Evolutionary conservation across 2,113 vertebrate genomes (phyloP).

Genomic region (Columbina picui): DNA sequence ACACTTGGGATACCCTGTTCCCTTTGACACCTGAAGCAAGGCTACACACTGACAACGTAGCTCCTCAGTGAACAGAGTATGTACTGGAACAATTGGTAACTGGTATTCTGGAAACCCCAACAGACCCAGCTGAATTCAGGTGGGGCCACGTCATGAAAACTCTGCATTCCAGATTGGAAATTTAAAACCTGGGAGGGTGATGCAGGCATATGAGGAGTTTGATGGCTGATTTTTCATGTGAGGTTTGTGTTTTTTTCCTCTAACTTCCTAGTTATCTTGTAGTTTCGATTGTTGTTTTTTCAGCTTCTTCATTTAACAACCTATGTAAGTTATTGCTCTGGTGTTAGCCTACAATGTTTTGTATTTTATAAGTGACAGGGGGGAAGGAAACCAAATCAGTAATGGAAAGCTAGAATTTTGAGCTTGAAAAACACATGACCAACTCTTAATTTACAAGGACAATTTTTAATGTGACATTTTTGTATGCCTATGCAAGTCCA

Average conservation of each 20-base stretch:
- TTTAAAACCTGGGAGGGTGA: not conserved
- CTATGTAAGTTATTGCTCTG: not conserved
- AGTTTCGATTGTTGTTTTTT: not conserved
- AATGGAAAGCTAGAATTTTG: not conserved
- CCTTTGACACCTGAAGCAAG: not conserved
- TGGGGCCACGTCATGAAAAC: not conserved
- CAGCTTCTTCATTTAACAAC: not conserved
- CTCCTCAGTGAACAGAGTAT: not conserved
- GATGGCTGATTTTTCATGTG: not conserved
- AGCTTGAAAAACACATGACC: not conserved
- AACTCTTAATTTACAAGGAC: not conserved
- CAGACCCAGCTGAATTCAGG: not conserved
- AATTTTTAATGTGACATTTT: not conserved
- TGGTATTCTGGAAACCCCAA: not conserved
- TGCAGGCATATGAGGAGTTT: not conserved
- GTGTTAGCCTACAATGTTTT: not conserved
- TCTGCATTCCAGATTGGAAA: not conserved
- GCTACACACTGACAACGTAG: not conserved
- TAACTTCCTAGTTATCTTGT: not conserved
- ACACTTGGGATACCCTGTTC: not conserved
- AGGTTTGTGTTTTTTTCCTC: not conserved
- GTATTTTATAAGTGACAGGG: not conserved
- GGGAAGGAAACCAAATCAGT: not conserved
- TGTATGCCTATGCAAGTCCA: not conserved
- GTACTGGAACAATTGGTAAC: not conserved